Base-by-base conservation (phyloP, 2,797 vertebrate genomes). In the Acipenser transmontanus region DNA sequence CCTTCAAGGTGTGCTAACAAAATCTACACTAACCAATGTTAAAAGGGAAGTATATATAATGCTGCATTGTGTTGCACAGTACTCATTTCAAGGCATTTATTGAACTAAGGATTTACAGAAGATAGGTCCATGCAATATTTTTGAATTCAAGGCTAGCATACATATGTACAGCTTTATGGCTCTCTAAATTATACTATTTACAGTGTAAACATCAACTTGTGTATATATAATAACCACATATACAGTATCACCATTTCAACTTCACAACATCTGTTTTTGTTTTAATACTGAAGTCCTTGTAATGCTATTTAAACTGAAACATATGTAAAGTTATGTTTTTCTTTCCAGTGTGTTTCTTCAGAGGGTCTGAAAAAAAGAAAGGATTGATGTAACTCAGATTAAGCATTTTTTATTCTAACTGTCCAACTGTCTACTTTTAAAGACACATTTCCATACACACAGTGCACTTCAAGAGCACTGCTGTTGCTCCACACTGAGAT, bases 131-230 rank as follows among this genome's bases (percentile, higher is more conserved):
- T 82, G 85, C 69, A 78, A 74, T 77, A 81, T 71, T 78, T 65
- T 77, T 74, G 71, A 34, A 69, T 84, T 81, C 77, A 81, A 71
- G 34, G 34, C 77, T 76, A 83, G 85, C 76, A 82, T 73, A 79
- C 73, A 70, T 85, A 86, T 85, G 79, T 88, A 85, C 83, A 86
- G 80, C 75, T 84, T 85, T 79, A 82, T 74, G 76, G 80, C 84
- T 79, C 79, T 87, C 34, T 34, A 34, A 34, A 79, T 65, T 74
- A 69, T 72, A 74, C 86, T 91, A 92, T 93, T 91, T 94, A 93
- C 91, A 94, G 81, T 90, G 88, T 93, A 92, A 94, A 93, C 84
- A 90, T 87, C 86, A 85, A 92, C 77, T 87, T 88, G 34, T 34
- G 34, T 85, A 86, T 88, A 87, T 34, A 34, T 34, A 88, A 85